Percentiles rank a stretch among this genome's conserved stretches.
Conservation (phyloP, 2,888 invertebrate species). For the Pterobdella sp. region DNA sequence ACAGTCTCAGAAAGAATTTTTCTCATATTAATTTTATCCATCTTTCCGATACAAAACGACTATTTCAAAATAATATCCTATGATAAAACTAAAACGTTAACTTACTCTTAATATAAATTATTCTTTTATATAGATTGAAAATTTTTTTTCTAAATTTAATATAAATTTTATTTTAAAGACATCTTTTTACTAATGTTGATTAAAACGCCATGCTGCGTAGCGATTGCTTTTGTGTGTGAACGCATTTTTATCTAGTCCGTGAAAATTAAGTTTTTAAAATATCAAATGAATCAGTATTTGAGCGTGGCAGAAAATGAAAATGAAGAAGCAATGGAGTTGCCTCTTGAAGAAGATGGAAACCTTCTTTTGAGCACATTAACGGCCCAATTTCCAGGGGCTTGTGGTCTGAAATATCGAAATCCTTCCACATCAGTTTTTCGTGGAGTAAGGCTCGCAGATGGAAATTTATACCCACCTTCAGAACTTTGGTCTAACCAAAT, state of each 20-base stretch:
- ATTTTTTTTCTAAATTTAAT: constrained; percentile 4
- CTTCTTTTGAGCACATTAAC: constrained; percentile 84
- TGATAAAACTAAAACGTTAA: background rate
- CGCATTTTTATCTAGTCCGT: background rate
- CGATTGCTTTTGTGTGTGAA: background rate
- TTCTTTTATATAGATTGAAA: constrained; percentile 1
- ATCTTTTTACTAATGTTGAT: background rate
- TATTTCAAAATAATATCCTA: background rate
- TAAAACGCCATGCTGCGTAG: background rate
- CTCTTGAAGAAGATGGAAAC: constrained; percentile 88
- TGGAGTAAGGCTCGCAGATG: constrained; percentile 70
- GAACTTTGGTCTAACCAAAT: constrained; percentile 71
- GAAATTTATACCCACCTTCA: constrained; percentile 80
- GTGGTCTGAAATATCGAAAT: constrained; percentile 91
- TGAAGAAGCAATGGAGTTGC: constrained; percentile 89
- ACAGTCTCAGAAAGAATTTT: constrained; percentile 28
- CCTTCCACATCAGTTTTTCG: constrained; percentile 59
- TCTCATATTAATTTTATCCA: constrained; percentile 23
- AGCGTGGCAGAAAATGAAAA: constrained; percentile 87
- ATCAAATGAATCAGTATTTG: constrained; percentile 57
- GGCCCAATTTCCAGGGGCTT: constrained; percentile 93
- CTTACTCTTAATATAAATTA: background rate
- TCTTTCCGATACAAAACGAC: constrained; percentile 7
- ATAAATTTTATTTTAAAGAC: background rate
- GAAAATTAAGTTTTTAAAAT: background rate